Conservation (phyloP, 1,140 invertebrate genomes). For the Penaeus vannamei region DNA sequence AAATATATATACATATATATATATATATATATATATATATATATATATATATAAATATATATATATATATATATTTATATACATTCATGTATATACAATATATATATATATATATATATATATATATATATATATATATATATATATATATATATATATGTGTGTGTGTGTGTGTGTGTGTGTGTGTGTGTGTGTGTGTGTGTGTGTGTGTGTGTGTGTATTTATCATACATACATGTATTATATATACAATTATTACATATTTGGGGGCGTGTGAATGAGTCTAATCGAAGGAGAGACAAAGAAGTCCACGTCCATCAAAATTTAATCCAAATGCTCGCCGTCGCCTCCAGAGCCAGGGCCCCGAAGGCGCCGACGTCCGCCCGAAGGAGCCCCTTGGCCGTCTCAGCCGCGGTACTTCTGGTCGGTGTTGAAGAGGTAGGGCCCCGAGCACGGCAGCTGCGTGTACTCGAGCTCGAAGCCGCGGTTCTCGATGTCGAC, state of each 20-base stretch:
- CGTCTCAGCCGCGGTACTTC: conserved; percentile 45
- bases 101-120: conserved; percentile 29
- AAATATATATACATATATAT: conserved; percentile 20
- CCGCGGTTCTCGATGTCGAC: conserved; percentile 62
- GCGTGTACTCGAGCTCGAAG: conserved; percentile 62
- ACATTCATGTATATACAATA: not conserved
- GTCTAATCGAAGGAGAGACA: too few relatives aligned
- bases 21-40: conserved; percentile 24
- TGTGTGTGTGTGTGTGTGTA: not conserved
- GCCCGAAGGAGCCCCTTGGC: not conserved
- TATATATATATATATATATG: conserved; percentile 34
- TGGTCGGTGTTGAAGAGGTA: conserved; percentile 62
- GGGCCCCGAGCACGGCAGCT: conserved; percentile 63
- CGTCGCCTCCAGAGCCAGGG: not conserved
- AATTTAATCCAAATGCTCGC: not conserved
- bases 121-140: conserved; percentile 40
- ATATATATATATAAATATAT: conserved; percentile 25
- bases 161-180: not conserved
- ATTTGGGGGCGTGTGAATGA: too few relatives aligned
- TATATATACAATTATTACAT: not conserved
- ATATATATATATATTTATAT: not conserved
- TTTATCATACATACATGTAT: conserved; percentile 17
- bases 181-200: not conserved
- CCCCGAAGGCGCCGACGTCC: not conserved
- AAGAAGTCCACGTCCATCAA: not conserved